Conservation (phyloP, 1,140 invertebrate genomes). For the Yoshiicerus persimilis region DNA sequence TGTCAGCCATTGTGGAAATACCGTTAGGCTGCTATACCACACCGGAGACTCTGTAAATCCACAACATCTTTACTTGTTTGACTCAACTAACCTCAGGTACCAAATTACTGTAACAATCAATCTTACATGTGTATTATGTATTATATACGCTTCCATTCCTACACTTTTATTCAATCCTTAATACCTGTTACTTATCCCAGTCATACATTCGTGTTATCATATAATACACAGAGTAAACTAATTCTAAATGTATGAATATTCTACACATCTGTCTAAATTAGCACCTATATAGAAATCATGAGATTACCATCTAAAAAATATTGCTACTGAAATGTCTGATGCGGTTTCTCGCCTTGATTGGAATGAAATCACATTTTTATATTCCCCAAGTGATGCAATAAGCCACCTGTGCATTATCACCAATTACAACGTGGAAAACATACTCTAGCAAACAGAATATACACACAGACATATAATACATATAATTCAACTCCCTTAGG, state of each 20-base stretch:
- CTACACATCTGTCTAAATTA: not conserved
- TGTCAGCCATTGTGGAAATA: not conserved
- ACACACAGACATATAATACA: not conserved
- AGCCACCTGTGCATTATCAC: not conserved
- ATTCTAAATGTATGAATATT: not conserved
- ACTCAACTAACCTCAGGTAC: not conserved
- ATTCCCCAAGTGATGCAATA: not conserved
- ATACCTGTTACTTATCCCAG: not conserved
- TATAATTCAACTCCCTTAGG: not conserved
- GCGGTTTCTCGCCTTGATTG: not conserved
- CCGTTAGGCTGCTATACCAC: not conserved
- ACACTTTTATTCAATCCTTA: not conserved
- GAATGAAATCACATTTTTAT: not conserved
- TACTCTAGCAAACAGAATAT: no score
- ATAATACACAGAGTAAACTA: no score
- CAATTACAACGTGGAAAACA: no score
- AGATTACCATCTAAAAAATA: not conserved
- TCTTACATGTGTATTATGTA: not conserved
- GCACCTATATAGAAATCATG: not conserved
- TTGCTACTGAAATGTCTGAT: not conserved
- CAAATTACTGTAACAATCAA: slow-evolving; percentile 7
- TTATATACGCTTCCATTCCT: not conserved
- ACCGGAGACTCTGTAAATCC: not conserved
- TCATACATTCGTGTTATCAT: no score
- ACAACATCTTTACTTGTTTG: not conserved